Conservation (phyloP, 1,140 invertebrate species). For the Trichonephila clavata region DNA sequence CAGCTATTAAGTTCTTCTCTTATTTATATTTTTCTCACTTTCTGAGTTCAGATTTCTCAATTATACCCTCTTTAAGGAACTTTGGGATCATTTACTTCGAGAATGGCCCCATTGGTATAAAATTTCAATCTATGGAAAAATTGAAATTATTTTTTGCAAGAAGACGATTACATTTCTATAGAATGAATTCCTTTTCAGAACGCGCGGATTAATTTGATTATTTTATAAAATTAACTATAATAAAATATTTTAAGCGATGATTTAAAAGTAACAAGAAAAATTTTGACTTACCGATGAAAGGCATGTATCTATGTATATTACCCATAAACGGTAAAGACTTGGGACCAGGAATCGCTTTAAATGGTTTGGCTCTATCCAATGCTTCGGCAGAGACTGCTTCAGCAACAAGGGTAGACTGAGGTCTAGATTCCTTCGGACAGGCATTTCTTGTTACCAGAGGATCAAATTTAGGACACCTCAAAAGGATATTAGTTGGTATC, state of each 20-base stretch:
- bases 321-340: constrained; percentile 88
- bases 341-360: constrained; percentile 87
- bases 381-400: constrained; percentile 51
- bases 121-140: neutral
- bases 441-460: neutral
- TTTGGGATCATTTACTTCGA: too few relatives aligned
- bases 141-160: neutral
- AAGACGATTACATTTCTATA: neutral
- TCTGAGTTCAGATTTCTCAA: too few relatives aligned
- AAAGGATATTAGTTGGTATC: constrained; percentile 23
- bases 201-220: too few relatives aligned
- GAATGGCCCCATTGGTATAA: too few relatives aligned
- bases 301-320: constrained; percentile 90
- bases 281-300: constrained; percentile 79
- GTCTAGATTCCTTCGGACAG: neutral
- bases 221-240: too few relatives aligned
- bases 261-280: too few relatives aligned
- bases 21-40: too few relatives aligned
- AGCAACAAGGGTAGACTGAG: neutral
- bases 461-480: neutral
- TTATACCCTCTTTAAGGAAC: too few relatives aligned
- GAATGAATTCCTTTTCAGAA: too few relatives aligned
- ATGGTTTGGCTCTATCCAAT: constrained; percentile 61
- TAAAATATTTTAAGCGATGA: too few relatives aligned
- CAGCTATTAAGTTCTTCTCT: too few relatives aligned